Base-by-base conservation (phyloP, 2,113 vertebrate species). In the Dipodomys spectabilis region DNA sequence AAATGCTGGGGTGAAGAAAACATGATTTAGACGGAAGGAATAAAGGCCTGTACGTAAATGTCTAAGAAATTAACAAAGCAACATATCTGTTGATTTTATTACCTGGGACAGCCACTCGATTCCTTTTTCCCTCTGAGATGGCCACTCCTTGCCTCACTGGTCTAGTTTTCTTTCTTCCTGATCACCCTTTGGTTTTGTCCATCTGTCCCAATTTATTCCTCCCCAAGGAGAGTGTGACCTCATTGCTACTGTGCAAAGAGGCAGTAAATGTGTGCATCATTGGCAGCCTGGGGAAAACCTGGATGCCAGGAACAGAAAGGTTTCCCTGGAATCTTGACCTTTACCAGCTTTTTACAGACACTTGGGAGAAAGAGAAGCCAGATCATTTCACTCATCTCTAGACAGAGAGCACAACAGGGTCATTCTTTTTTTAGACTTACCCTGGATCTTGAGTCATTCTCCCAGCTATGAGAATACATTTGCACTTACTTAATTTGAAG, bases 301-400 rank as follows among this genome's bases (percentile, higher is more conserved):
- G 74, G 87, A 92, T 75, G 73, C 73, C n/a, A 67, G 32, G 68
- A 88, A 84, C 83, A 85, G 93, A 91, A 83, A 83, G 1, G 28
- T 81, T 82, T 77, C 82, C 62, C 88, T 79, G 75, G 92, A 92
- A 92, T 73, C 75, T 88, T 81, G 90, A 95, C 53, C 90, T 95
- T 95, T 83, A 4, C 77, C 82, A 64, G 81, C 49, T 86, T 86
- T 94, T 86, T 35, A 62, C 25, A 39, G 69, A 84, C 44, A 32
- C 60, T 44, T 44, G 53, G 53, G 53, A 57, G 53, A 57, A 57
- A 13, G 45, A 77, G 78, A 62, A 86, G 19, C 69, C 75, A 39
- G 80, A 67, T 92, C 80, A 57, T 67, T 72, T 68, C 4, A 1
- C 35, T 89, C 22, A 64, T 19, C 45, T 53, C 71, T 5, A 23